Base-by-base conservation (phyloP, 2,113 vertebrate genomes). In the Corapipo altera region DNA sequence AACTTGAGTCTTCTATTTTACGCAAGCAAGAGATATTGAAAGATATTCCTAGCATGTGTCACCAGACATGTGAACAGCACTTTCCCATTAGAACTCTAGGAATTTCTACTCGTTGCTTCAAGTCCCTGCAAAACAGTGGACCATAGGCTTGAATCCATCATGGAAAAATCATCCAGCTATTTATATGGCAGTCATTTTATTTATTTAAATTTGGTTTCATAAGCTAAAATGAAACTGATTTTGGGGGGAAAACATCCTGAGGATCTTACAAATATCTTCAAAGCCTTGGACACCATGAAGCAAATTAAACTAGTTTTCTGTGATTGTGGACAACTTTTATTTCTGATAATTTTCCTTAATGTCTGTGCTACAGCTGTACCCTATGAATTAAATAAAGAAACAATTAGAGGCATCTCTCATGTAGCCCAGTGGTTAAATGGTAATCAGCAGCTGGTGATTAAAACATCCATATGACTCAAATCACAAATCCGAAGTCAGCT, bases 371-470 rank as follows among this genome's bases (percentile, higher is more conserved):
- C 78, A 85, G 87, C 78, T 95, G 62, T 65, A 20, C 9, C 32
- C 19, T 88, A 24, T 75, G 76, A 88, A 79, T 85, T 79, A 93
- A 92, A 74, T 85, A 79, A 80, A 82, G 39, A 85, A 84, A 85
- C 41, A 85, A n/a, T 89, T 88, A 27, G 46, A 76, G 67, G 52
- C 48, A 64, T 74, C 65, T 86, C 57, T 89, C 66, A 85, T 1
- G 2, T 61, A 83, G 37, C 61, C 46, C 79, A 46, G 27, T 94
- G 54, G 58, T 82, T 94, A 88, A 89, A 72, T 72, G 48, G 52
- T 94, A 81, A 72, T 95, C 33, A 59, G 58, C 85, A 93, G 72
- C 88, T 90, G 85, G 74, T 80, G 85, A 73, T 95, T 96, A 91
- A 91, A 89, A 76, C 23, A 33, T 57, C 71, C 30, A 20, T 83